Evolutionary conservation across 2,113 vertebrate species (phyloP).

Genomic region (Prionailurus bengalensis): DNA sequence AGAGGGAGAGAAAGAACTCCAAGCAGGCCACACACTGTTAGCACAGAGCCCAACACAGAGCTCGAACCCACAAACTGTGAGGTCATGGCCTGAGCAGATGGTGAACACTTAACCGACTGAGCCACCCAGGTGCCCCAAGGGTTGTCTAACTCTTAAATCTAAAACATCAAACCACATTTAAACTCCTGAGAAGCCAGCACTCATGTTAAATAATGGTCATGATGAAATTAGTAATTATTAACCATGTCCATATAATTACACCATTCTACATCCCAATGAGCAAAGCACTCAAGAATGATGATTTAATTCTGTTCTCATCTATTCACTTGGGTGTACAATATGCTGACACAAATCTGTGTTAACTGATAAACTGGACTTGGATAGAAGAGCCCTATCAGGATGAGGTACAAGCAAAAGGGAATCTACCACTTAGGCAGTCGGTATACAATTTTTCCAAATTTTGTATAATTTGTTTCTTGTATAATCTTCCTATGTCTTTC

Average conservation of each 20-base stretch:
- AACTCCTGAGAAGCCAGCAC: slow-evolving; percentile 11
- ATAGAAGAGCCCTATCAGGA: neutral
- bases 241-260: neutral
- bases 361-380: neutral
- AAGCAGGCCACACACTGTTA: too few species aligned
- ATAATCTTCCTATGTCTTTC: neutral
- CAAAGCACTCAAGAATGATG: neutral
- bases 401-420: neutral
- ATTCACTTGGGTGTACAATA: neutral
- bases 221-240: slow-evolving; percentile 20
- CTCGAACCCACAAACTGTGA: too few species aligned
- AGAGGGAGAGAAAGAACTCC: too few species aligned
- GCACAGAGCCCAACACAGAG: too few species aligned
- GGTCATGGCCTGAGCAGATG: too few species aligned
- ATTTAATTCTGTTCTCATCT: slow-evolving; percentile 5
- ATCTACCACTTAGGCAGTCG: neutral
- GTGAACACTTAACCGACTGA: too few species aligned
- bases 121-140: neutral
- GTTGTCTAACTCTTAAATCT: slow-evolving; percentile 5
- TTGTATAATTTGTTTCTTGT: neutral
- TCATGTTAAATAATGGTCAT: neutral
- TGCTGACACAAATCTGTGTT: slow-evolving; percentile 23
- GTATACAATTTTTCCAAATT: neutral
- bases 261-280: neutral
- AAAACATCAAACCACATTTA: slow-evolving; percentile 20